Percentiles rank a stretch among this genome's conserved stretches.
Conservation (phyloP, 2,113 vertebrate species). For the Sceloporus tristichus region DNA sequence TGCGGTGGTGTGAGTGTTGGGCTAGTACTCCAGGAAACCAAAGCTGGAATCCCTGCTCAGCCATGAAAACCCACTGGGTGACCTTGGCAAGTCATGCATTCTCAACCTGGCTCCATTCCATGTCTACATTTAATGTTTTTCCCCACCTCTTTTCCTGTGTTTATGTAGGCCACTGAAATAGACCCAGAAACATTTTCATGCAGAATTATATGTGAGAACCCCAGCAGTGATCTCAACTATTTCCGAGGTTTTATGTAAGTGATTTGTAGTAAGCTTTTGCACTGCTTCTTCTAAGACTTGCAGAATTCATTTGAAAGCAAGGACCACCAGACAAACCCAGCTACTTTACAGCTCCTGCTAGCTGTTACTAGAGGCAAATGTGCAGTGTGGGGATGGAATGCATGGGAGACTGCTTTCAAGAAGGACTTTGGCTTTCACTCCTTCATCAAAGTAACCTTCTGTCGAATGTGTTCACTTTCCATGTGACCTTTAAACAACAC, state of each 20-base stretch:
- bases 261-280: neutral
- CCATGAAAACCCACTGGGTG: too few relatives aligned
- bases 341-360: neutral
- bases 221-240: constrained; percentile 89
- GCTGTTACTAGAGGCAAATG: neutral
- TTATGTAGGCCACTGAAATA: constrained; percentile 83
- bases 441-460: neutral
- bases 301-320: neutral
- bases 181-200: constrained; percentile 87
- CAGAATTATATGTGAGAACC: constrained; percentile 92
- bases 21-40: too few relatives aligned
- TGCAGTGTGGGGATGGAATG: neutral
- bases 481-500: neutral
- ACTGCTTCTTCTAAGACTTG: neutral
- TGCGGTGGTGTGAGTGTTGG: too few relatives aligned
- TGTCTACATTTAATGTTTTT: constrained; percentile 29
- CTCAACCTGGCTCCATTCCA: neutral
- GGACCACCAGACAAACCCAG: neutral
- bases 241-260: constrained; percentile 96
- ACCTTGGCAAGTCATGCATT: neutral
- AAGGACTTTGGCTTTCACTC: neutral
- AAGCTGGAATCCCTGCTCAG: too few relatives aligned
- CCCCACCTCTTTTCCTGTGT: neutral
- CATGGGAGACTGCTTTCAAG: neutral
- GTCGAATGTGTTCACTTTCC: neutral